phyloP scores from a whole-genome alignment of 2,113 vertebrate genomes.

The Hippocampus abdominalis region DNA sequence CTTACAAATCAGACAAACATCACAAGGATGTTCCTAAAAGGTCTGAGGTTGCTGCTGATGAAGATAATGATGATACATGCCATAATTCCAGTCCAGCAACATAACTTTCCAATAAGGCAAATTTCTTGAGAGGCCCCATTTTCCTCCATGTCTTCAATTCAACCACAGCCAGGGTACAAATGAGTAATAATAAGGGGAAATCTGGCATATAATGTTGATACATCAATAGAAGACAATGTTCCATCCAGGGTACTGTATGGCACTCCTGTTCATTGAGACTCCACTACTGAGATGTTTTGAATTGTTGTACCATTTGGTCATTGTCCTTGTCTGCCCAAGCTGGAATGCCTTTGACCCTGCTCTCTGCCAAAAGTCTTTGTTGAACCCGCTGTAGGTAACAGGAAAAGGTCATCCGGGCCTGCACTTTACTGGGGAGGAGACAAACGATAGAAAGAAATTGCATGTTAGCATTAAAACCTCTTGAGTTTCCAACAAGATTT shows the following conservation, averaged over 20 bases:
- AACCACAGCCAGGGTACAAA: slow-evolving; percentile 34
- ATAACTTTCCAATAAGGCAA: slow-evolving; percentile 53
- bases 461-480: not conserved
- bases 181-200: slow-evolving; percentile 53
- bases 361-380: slow-evolving; percentile 80
- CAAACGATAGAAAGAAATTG: slow-evolving; percentile 1
- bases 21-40: slow-evolving; percentile 33
- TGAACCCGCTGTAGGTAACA: slow-evolving; percentile 90
- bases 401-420: slow-evolving; percentile 91
- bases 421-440: slow-evolving; percentile 82
- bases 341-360: slow-evolving; percentile 65
- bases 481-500: not conserved
- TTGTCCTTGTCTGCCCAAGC: slow-evolving; percentile 81
- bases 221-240: slow-evolving; percentile 34
- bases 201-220: slow-evolving; percentile 30
- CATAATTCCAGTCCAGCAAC: slow-evolving; percentile 33
- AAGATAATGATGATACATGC: slow-evolving; percentile 36
- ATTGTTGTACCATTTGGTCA: slow-evolving; percentile 86
- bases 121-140: slow-evolving; percentile 32
- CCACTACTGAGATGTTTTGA: slow-evolving; percentile 20
- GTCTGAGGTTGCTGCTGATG: slow-evolving; percentile 37
- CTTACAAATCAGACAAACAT: slow-evolving; percentile 4
- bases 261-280: slow-evolving; percentile 16
- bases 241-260: slow-evolving; percentile 16
- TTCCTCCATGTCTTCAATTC: slow-evolving; percentile 46